phyloP scores from a whole-genome alignment of 2,113 vertebrate species.

The Neotragus moschatus region DNA sequence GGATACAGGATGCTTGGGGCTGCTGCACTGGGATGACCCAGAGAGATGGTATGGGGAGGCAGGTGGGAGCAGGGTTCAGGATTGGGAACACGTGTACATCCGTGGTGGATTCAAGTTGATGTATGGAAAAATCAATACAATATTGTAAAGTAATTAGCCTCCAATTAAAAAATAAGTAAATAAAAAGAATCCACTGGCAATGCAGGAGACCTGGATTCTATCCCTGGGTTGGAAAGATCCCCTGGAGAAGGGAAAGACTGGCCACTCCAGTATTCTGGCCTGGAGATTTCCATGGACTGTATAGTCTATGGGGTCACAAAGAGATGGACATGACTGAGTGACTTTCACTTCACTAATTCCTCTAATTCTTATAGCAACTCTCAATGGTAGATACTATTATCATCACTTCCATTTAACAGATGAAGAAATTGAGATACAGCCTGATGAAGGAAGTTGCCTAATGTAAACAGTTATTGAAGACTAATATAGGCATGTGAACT shows the following conservation, averaged over 20 bases:
- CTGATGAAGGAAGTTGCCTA: neutral
- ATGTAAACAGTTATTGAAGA: neutral
- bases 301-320: neutral
- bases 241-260: neutral
- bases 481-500: neutral
- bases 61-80: no score
- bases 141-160: no score
- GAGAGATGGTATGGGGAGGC: no score
- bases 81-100: no score
- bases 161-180: no score
- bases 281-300: neutral
- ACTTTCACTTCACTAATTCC: neutral
- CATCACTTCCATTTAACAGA: neutral
- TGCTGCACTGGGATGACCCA: no score
- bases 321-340: neutral
- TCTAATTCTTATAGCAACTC: neutral
- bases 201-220: neutral
- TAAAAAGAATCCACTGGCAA: neutral
- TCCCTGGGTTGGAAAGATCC: neutral
- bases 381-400: neutral
- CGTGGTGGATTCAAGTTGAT: no score
- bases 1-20: no score
- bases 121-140: no score
- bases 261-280: neutral
- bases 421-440: neutral